These are phyloP conservation scores for Phalacrocorax brasilianus DNA, from an alignment of 2,113 vertebrate genomes.

Conservation along the genomic window DNA sequence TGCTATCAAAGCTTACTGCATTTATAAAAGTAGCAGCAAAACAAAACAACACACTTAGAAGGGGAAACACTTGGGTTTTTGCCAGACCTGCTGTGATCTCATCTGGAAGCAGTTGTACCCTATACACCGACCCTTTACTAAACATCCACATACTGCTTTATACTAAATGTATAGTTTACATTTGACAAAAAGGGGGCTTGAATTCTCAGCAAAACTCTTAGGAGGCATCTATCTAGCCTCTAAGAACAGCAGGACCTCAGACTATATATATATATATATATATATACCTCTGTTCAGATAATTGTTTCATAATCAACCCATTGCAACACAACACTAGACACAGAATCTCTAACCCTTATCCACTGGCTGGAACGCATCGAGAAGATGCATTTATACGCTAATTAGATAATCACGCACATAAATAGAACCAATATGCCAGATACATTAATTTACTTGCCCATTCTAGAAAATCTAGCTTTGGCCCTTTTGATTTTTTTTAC, in stretches of 20 bases:
- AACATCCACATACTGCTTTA: neutral
- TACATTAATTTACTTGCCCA: neutral
- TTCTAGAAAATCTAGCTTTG: neutral
- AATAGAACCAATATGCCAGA: neutral
- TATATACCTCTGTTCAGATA: neutral
- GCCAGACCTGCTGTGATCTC: neutral
- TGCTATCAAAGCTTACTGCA: neutral
- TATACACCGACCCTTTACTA: neutral
- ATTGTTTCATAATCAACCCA: neutral
- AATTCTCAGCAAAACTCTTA: neutral
- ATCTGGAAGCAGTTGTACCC: neutral
- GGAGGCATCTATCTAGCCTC: neutral
- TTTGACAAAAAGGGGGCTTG: neutral
- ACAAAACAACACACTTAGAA: neutral
- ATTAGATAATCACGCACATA: neutral
- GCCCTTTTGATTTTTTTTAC: neutral
- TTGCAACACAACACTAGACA: neutral
- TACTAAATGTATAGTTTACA: neutral
- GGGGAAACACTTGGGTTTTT: neutral
- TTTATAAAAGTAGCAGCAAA: neutral
- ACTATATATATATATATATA: too few species aligned
- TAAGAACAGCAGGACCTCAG: neutral
- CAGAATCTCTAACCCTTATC: neutral
- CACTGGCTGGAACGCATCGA: neutral
- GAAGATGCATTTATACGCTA: neutral